Conservation (phyloP, 2,888 invertebrate genomes). For the Lasius fuliginosus region DNA sequence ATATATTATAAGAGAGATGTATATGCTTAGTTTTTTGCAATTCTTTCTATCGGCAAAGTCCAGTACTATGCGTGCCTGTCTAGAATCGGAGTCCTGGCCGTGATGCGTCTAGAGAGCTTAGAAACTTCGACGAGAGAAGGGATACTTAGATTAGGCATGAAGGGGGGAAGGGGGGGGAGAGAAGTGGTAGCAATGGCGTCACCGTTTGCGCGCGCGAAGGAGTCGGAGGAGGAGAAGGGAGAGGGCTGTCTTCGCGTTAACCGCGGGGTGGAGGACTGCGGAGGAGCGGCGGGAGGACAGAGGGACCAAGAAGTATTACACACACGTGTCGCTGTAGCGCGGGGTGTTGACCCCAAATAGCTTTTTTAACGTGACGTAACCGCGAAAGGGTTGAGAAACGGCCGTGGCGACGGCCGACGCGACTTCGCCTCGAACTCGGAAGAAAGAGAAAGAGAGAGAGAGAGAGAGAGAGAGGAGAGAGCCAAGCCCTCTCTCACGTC, state of each 20-base stretch:
- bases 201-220: conserved; percentile 67
- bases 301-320: conserved; percentile 84
- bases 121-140: conserved; percentile 73
- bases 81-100: conserved; percentile 58
- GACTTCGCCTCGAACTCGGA: conserved; percentile 66
- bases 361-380: conserved; percentile 85
- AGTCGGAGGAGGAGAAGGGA: conserved; percentile 49
- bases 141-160: conserved; percentile 66
- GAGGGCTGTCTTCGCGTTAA: conserved; percentile 67
- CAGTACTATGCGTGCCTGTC: conserved; percentile 11
- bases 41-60: conserved; percentile 26
- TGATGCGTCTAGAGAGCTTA: conserved; percentile 72
- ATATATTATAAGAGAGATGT: not conserved
- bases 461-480: conserved; percentile 3
- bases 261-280: conserved; percentile 68
- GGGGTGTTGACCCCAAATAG: conserved; percentile 88
- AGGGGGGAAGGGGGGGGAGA: not conserved
- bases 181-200: conserved; percentile 76
- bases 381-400: conserved; percentile 84
- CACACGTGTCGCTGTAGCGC: conserved; percentile 87
- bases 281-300: conserved; percentile 73
- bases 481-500: conserved; percentile 37
- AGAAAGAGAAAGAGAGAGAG: conserved; percentile 7
- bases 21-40: not conserved
- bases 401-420: conserved; percentile 69